Evolutionary conservation across 2,113 vertebrate genomes (phyloP).

Genomic region (Myanophis thanlyinensis): DNA sequence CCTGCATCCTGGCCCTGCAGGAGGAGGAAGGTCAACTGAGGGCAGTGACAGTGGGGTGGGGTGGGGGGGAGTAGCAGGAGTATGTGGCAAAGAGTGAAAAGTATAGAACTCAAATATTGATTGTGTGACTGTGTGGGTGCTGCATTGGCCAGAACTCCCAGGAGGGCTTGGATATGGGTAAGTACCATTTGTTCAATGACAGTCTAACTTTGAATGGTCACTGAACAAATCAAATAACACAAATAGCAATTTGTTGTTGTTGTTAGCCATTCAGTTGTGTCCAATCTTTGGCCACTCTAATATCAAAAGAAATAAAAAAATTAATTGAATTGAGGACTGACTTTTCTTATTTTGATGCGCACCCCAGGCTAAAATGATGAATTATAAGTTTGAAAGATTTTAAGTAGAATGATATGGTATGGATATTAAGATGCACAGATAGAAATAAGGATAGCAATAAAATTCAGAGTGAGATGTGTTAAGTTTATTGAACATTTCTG

Average conservation of each 20-base stretch:
- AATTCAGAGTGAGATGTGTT: background rate
- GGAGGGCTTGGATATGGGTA: background rate
- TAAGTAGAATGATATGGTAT: background rate
- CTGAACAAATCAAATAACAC: background rate
- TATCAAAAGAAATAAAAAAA: background rate
- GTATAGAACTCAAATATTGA: background rate
- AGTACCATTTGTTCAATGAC: background rate
- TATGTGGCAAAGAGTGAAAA: background rate
- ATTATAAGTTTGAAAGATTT: background rate
- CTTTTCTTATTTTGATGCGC: background rate
- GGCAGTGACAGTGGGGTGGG: background rate
- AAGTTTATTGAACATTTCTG: constrained; percentile 7
- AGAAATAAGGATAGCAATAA: background rate
- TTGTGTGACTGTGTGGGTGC: background rate
- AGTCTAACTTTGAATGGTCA: background rate
- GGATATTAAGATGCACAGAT: background rate
- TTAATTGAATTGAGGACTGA: background rate
- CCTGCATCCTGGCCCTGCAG: background rate
- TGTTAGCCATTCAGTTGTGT: background rate
- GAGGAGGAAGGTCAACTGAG: background rate
- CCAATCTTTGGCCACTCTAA: background rate
- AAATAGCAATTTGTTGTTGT: background rate
- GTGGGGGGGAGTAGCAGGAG: background rate
- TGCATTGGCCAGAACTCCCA: background rate
- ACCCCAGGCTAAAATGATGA: background rate